These are phyloP conservation scores for Physella acuta DNA, from an alignment of 1,140 invertebrate genomes.

Conservation along the genomic window DNA sequence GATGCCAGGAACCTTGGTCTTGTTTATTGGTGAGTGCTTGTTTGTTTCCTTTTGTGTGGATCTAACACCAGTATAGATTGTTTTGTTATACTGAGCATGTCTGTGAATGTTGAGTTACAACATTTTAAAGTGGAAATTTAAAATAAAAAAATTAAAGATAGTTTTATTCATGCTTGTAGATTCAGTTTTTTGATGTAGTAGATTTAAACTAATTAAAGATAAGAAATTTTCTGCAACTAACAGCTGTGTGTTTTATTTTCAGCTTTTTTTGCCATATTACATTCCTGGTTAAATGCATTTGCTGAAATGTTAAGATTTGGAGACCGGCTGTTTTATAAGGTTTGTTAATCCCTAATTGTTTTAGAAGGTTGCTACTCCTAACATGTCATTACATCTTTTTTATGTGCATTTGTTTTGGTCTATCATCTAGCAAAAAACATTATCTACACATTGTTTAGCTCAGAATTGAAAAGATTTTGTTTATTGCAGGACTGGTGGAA, in stretches of 20 bases:
- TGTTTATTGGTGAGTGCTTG: conserved; percentile 65
- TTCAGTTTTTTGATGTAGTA: too few relatives aligned
- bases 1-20: conserved; percentile 73
- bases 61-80: too few relatives aligned
- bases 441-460: neutral
- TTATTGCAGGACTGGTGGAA: conserved; percentile 95
- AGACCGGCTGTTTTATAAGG: conserved; percentile 69
- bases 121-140: too few relatives aligned
- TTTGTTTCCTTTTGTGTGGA: too few relatives aligned
- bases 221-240: neutral
- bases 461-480: too few relatives aligned
- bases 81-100: too few relatives aligned
- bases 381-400: neutral
- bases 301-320: conserved; percentile 84
- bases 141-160: too few relatives aligned
- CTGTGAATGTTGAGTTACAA: too few relatives aligned
- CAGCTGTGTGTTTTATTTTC: conserved; percentile 23
- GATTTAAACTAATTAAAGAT: too few relatives aligned
- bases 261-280: conserved; percentile 81
- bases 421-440: neutral
- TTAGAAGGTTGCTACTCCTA: too few relatives aligned
- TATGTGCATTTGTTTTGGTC: neutral
- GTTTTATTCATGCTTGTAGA: too few relatives aligned
- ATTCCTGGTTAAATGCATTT: conserved; percentile 85
- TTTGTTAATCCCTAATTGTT: too few relatives aligned